A percentile compares a stretch with the other conserved stretches of the same genome.
Evolutionary conservation across 2,888 invertebrate genomes (phyloP).

Genomic region (Calliscelio sp.): DNA sequence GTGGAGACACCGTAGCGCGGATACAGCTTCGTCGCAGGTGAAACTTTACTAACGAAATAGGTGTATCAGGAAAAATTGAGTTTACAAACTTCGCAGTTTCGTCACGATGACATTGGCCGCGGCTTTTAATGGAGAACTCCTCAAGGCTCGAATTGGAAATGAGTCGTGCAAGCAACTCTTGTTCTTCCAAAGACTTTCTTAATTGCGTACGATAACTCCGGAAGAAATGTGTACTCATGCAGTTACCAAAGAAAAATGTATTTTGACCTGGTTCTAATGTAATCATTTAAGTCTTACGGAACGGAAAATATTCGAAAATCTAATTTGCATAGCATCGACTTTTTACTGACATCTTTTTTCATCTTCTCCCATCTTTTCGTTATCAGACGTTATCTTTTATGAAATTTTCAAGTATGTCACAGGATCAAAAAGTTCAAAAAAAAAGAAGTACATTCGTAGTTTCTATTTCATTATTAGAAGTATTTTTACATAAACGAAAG

Average conservation of each 20-base stretch:
- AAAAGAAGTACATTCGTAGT: too few species aligned
- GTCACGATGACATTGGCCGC: constrained; percentile 68
- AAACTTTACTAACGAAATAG: constrained; percentile 80
- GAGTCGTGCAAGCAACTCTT: constrained; percentile 64
- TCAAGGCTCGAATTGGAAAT: constrained; percentile 65
- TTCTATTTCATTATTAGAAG: too few species aligned
- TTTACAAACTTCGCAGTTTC: constrained; percentile 72
- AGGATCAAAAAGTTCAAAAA: neutral
- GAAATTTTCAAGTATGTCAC: neutral
- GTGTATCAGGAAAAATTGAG: constrained; percentile 76
- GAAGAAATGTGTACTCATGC: constrained; percentile 51
- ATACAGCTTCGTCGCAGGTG: constrained; percentile 49
- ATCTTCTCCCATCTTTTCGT: constrained; percentile 1
- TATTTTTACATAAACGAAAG: too few species aligned
- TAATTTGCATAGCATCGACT: constrained; percentile 36
- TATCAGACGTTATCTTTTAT: neutral
- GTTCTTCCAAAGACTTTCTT: constrained; percentile 64
- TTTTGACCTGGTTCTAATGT: constrained; percentile 46
- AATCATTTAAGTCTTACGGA: constrained; percentile 34
- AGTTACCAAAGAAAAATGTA: constrained; percentile 50
- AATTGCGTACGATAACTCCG: constrained; percentile 59
- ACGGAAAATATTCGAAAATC: constrained; percentile 37
- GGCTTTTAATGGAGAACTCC: constrained; percentile 70
- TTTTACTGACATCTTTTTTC: constrained; percentile 14
- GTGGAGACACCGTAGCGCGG: constrained; percentile 44